phyloP scores from a whole-genome alignment of 2,888 invertebrate species.

The Hypselothyrea guttata region DNA sequence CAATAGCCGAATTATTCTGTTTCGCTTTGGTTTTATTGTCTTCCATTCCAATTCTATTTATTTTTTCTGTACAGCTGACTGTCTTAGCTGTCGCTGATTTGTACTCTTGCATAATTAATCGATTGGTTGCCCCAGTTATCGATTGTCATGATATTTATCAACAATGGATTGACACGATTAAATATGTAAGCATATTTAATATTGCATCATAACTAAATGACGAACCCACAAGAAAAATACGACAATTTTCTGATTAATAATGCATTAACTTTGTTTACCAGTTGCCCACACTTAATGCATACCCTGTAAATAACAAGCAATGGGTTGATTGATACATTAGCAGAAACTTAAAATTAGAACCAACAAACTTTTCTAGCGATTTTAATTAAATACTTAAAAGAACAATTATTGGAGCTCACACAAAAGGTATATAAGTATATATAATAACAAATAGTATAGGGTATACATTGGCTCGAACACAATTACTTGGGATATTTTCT shows the following conservation, averaged over 20 bases:
- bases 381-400: no score
- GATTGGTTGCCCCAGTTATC: constrained; percentile 38
- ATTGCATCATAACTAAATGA: constrained; percentile 45
- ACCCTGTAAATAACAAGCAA: constrained; percentile 9
- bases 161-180: constrained; percentile 51
- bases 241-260: constrained; percentile 61
- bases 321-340: no score
- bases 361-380: no score
- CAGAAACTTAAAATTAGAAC: no score
- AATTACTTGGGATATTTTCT: neutral
- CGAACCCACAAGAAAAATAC: constrained; percentile 21
- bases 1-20: no score
- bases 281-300: neutral
- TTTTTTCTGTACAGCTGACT: no score
- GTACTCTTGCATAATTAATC: constrained; percentile 26
- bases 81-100: neutral
- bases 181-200: constrained; percentile 63
- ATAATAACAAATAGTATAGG: constrained; percentile 8
- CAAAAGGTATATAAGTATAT: no score
- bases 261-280: constrained; percentile 50
- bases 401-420: no score
- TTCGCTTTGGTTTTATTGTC: no score
- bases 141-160: constrained; percentile 52
- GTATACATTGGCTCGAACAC: neutral
- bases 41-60: no score